Evolutionary conservation across 2,113 vertebrate species (phyloP), one percentile per base, ranked within the genome.

Genomic region (Columbina picui): DNA sequence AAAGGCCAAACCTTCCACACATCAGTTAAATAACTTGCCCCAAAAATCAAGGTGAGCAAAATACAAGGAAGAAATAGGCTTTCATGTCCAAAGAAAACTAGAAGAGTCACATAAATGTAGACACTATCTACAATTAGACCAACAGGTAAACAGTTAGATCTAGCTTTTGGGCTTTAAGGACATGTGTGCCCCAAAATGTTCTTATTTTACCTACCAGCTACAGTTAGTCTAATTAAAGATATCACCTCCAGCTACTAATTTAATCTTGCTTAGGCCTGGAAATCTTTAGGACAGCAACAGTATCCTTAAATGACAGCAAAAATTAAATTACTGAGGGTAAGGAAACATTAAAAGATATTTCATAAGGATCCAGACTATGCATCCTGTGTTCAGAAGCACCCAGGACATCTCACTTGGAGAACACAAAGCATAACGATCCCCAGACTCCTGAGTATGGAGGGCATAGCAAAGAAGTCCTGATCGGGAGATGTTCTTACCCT

Each of bases 241-340:
- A 82, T n/a, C 83, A 92, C 75, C 79, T 93, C 29, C 49, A 90
- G 79, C 60, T 67, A 79, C 61, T 88, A 68, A 83, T 79, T 88
- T 85, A 26, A 47, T 75, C 70, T 76, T 88, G 49, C 16, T 64
- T 61, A 49, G 30, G 22, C 71, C 89, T 84, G 89, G 75, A 86
- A 88, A 77, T 65, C 76, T 86, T 94, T 71, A 90, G 38, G 14
- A 80, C 34, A 86, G 53, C 36, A 90, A 65, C 2, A 76, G 23
- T 26, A 80, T 36, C 71, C 79, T 36, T 73, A 86, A 79, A 68
- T 26, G 26, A 60, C 32, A 83, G 45, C 20, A 90, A 90, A 93
- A 56, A 92, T n/a, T 68, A 63, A 82, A 85, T 87, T 82, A 91
- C 23, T 67, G 47, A 79, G 18, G n/a, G 9, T 30, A 89, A 89